Percentiles rank a stretch among this genome's conserved stretches.
phyloP scores from a whole-genome alignment of 1,140 invertebrate species.

The Orchestia grillus region DNA sequence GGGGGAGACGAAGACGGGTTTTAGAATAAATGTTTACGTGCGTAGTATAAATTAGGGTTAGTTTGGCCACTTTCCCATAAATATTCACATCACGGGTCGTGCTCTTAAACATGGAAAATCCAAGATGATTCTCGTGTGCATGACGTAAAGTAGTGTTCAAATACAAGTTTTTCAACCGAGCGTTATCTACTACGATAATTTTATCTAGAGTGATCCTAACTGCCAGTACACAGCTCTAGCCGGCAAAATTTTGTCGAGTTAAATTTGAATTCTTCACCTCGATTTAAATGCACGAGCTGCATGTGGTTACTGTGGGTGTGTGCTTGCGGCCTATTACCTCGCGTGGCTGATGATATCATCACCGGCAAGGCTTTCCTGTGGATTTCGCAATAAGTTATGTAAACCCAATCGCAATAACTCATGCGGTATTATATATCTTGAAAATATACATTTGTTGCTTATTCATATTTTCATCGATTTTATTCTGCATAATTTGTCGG shows the following conservation, averaged over 20 bases:
- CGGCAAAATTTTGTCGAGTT: too few relatives aligned
- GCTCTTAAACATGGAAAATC: not conserved
- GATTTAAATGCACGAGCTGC: not conserved
- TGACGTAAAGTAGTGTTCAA: not conserved
- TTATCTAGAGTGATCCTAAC: not conserved
- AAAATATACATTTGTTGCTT: too few relatives aligned
- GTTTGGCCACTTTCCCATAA: not conserved
- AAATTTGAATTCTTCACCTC: too few relatives aligned
- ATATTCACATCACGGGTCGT: not conserved
- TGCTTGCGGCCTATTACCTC: not conserved
- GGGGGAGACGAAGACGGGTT: not conserved
- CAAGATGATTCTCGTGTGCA: not conserved
- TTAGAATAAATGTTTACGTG: not conserved
- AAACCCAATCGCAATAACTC: too few relatives aligned
- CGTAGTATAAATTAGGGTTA: not conserved
- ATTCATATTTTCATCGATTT: not conserved
- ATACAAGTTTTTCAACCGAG: not conserved
- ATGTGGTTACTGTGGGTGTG: not conserved
- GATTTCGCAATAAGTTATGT: not conserved
- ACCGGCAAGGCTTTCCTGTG: too few relatives aligned
- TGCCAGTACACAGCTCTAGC: not conserved
- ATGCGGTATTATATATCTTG: too few relatives aligned
- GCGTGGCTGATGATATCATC: not conserved
- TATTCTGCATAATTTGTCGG: not conserved
- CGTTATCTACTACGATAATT: not conserved